These are phyloP conservation scores for Chrysomela aeneicollis DNA, from an alignment of 2,888 invertebrate species.

Conservation along the genomic window DNA sequence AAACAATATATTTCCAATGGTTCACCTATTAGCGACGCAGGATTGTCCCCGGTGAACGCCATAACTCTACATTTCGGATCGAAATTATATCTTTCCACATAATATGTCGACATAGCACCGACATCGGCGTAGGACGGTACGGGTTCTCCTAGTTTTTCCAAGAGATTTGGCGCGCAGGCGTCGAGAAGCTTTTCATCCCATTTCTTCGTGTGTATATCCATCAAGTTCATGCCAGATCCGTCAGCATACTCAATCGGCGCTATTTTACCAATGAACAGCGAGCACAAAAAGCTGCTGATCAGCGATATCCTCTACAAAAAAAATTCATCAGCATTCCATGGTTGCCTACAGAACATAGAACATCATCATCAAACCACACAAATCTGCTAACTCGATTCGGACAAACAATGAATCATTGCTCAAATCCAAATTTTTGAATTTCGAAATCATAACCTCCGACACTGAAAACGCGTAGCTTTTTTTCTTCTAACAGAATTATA, in stretches of 20 bases:
- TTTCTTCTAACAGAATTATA: too few relatives aligned
- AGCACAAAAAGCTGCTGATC: constrained; percentile 91
- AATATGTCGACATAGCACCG: constrained; percentile 80
- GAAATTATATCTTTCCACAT: constrained; percentile 88
- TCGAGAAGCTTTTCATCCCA: constrained; percentile 82
- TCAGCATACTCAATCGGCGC: constrained; percentile 93
- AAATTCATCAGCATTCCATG: not conserved
- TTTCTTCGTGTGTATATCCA: constrained; percentile 78
- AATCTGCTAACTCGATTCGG: too few relatives aligned
- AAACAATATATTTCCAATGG: too few relatives aligned
- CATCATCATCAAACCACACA: too few relatives aligned
- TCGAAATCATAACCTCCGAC: too few relatives aligned
- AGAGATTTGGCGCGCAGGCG: constrained; percentile 79
- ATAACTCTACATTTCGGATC: constrained; percentile 79
- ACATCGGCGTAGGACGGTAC: constrained; percentile 75
- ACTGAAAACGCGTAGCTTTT: too few relatives aligned
- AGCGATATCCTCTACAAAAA: constrained; percentile 82
- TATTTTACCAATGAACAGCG: constrained; percentile 84
- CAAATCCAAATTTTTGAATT: too few relatives aligned
- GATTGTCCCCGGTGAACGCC: constrained; percentile 96
- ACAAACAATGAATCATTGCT: too few relatives aligned
- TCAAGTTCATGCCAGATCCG: constrained; percentile 95
- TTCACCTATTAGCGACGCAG: constrained; percentile 81
- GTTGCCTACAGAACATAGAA: too few relatives aligned
- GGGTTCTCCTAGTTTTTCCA: constrained; percentile 76